phyloP scores from a whole-genome alignment of 2,113 vertebrate species.

The Ornithorhynchus anatinus region DNA sequence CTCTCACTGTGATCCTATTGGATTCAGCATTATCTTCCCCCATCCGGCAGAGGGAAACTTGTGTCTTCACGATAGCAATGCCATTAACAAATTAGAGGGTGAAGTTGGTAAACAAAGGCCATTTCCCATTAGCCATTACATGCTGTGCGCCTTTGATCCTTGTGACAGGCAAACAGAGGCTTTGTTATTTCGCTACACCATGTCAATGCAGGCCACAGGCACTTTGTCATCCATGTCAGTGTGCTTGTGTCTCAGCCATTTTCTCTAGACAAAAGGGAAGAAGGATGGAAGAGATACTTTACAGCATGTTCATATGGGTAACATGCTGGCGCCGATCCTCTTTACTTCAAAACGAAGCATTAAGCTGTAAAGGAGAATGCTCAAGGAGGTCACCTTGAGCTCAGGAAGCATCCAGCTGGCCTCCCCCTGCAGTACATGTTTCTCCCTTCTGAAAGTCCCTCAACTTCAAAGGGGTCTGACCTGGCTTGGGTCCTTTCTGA shows the following conservation, averaged over 20 bases:
- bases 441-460: no score
- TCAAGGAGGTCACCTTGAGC: no score
- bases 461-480: background rate
- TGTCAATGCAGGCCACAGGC: background rate
- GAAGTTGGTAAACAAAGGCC: background rate
- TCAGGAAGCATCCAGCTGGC: background rate
- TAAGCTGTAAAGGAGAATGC: background rate
- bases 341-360: background rate
- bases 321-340: background rate
- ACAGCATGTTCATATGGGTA: no score
- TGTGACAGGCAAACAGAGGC: slow-evolving; percentile 5
- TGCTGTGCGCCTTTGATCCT: background rate
- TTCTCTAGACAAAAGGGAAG: background rate
- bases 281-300: background rate
- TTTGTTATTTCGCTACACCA: background rate
- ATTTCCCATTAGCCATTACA: background rate
- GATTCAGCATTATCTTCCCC: slow-evolving; percentile 15
- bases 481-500: background rate
- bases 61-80: slow-evolving; percentile 10
- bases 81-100: slow-evolving; percentile 36
- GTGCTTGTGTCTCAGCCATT: background rate
- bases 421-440: background rate
- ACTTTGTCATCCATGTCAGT: background rate
- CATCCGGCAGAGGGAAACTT: slow-evolving; percentile 21
- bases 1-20: background rate